phyloP scores from a whole-genome alignment of 1,140 invertebrate genomes.

The Acromyrmex echinatior region DNA sequence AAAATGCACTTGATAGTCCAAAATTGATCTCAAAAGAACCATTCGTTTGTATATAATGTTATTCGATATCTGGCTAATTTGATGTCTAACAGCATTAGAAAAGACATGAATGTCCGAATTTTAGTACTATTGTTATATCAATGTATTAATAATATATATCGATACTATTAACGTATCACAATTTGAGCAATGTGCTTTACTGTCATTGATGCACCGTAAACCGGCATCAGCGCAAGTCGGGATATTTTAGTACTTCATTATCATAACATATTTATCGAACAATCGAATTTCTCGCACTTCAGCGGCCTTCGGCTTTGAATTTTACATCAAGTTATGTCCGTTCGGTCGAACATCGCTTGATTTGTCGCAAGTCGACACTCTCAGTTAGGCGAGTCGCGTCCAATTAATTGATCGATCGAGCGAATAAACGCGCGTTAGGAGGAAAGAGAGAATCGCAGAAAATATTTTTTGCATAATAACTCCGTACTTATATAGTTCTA shows the following conservation, averaged over 20 bases:
- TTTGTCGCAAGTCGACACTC: constrained; percentile 28
- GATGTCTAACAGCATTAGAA: neutral
- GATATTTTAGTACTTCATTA: constrained; percentile 11
- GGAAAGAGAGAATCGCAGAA: neutral
- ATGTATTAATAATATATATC: neutral
- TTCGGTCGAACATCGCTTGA: neutral
- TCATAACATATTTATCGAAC: neutral
- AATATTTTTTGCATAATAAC: constrained; percentile 21
- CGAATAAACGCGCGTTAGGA: neutral
- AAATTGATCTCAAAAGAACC: neutral
- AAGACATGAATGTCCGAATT: neutral
- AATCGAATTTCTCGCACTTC: constrained; percentile 33
- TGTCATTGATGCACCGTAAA: neutral
- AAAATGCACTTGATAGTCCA: neutral
- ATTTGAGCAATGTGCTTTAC: neutral
- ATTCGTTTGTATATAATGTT: neutral
- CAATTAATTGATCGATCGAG: constrained; percentile 49
- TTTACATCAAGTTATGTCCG: constrained; percentile 36
- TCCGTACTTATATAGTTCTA: neutral
- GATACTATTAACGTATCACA: neutral
- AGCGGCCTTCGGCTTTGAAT: constrained; percentile 1
- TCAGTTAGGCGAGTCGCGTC: constrained; percentile 20
- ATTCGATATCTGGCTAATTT: neutral
- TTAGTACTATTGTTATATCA: neutral
- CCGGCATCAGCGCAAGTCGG: neutral